Conservation (phyloP, 2,888 invertebrate genomes). For the Drosophila nr. perissopoda region DNA sequence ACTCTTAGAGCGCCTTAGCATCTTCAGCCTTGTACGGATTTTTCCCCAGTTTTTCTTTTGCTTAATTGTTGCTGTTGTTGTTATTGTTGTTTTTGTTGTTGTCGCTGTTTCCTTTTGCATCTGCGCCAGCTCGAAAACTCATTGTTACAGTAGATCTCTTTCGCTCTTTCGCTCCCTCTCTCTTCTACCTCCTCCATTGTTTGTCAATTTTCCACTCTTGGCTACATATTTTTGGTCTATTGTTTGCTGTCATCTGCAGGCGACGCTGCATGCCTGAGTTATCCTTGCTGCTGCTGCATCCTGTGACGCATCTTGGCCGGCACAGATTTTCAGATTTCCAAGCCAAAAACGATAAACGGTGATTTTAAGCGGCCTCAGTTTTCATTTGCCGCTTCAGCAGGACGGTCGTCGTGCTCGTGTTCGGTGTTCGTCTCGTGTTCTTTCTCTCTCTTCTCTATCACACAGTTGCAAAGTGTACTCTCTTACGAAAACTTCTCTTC, state of each 20-base stretch:
- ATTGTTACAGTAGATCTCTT: conserved; percentile 58
- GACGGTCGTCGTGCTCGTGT: conserved; percentile 50
- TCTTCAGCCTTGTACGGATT: conserved; percentile 70
- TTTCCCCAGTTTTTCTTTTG: conserved; percentile 61
- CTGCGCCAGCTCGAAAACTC: conserved; percentile 53
- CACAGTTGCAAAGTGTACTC: background rate
- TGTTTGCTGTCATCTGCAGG: conserved; percentile 77
- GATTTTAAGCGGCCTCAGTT: conserved; percentile 46
- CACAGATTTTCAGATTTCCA: conserved; percentile 40
- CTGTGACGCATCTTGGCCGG: conserved; percentile 38
- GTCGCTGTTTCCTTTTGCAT: conserved; percentile 57
- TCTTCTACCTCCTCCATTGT: conserved; percentile 52
- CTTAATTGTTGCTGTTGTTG: conserved; percentile 46
- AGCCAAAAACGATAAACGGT: conserved; percentile 32
- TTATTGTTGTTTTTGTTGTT: conserved; percentile 17
- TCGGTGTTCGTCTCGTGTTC: background rate
- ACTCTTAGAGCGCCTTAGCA: conserved; percentile 53
- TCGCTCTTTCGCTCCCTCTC: conserved; percentile 13
- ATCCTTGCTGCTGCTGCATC: conserved; percentile 28
- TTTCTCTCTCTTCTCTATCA: background rate
- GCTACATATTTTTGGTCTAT: conserved; percentile 60
- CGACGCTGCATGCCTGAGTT: conserved; percentile 33
- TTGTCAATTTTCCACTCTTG: conserved; percentile 72
- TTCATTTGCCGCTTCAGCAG: conserved; percentile 54
- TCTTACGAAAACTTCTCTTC: background rate